These are phyloP conservation scores for Thumatha senex DNA, from an alignment of 2,888 invertebrate genomes.

Conservation along the genomic window DNA sequence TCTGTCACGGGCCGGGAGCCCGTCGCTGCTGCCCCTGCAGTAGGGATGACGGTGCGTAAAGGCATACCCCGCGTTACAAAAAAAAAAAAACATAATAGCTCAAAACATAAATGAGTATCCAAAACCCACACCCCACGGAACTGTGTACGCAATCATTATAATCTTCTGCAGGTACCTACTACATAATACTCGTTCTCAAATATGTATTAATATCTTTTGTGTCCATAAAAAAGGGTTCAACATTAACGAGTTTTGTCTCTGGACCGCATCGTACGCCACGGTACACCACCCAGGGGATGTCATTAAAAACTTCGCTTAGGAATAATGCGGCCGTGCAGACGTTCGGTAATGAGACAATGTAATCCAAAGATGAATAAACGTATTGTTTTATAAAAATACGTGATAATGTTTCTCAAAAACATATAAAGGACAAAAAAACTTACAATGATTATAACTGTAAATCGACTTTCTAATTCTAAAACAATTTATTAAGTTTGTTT, in stretches of 20 bases:
- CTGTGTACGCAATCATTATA: slow-evolving; percentile 24
- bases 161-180: slow-evolving; percentile 25
- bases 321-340: slow-evolving; percentile 30
- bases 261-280: slow-evolving; percentile 35
- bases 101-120: slow-evolving; percentile 7
- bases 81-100: too few relatives aligned
- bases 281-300: slow-evolving; percentile 44
- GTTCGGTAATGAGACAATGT: slow-evolving; percentile 11
- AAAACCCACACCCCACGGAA: slow-evolving; percentile 9
- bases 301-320: slow-evolving; percentile 51
- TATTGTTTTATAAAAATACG: neutral
- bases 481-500: too few relatives aligned
- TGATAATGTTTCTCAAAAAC: too few relatives aligned
- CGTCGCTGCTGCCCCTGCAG: too few relatives aligned
- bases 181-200: slow-evolving; percentile 40
- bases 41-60: too few relatives aligned
- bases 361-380: slow-evolving; percentile 6
- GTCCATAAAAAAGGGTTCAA: slow-evolving; percentile 48
- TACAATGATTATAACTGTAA: too few relatives aligned
- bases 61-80: too few relatives aligned
- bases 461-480: too few relatives aligned
- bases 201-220: slow-evolving; percentile 45
- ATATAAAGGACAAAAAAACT: too few relatives aligned
- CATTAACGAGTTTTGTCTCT: slow-evolving; percentile 54
- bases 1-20: too few relatives aligned